Evolutionary conservation across 1,140 invertebrate genomes (phyloP), one percentile per base, ranked within the genome.

Genomic region (Scaptomyza montana): DNA sequence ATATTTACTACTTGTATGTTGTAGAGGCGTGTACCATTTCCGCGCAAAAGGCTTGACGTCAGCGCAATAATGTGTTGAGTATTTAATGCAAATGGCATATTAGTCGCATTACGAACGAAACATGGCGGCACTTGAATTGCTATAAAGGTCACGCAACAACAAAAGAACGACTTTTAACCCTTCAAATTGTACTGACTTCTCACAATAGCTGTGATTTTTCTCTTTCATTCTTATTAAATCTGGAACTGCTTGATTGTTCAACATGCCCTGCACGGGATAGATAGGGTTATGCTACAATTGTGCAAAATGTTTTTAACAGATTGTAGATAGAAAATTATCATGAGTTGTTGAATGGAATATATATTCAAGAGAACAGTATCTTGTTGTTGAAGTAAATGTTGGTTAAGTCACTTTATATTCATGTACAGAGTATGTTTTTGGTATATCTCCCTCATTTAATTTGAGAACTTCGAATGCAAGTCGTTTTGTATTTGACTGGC

Each of bases 81-180:
- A 54, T 60, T 53, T 53, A 72, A 72, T 66, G 63, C 33, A 72
- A 72, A 72, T 72, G 66, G 69, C 63, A 60, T 59, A 72, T 72
- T 72, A 72, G 62, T 49, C 49, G 55, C 9, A 28, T 55, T 69
- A 47, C 19, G 49, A 55, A 62, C n/a, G 30, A 59, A 39, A 50
- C 21, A 33, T 45, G 10, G 7, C n/a, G 47, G 30, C 45, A 25
- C 33, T 66, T 36, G 21, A 50, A 67, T 59, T 13, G 33, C 33
- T 59, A 60, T 60, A 67, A 67, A 53, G 55, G 55, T 67, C 65
- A 60, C 65, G 55, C 55, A 67, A 46, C 43, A 53, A 13, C 56
- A 16, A 25, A 2, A 6, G 9, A 25, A 1, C 10, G 45, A 60
- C 56, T 67, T 47, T 41, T 51, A 68, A 54, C 57, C 66, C 57